Conservation (phyloP, 53 echinoderm and acorn worm genomes). For the Hippasteria phrygiana region DNA sequence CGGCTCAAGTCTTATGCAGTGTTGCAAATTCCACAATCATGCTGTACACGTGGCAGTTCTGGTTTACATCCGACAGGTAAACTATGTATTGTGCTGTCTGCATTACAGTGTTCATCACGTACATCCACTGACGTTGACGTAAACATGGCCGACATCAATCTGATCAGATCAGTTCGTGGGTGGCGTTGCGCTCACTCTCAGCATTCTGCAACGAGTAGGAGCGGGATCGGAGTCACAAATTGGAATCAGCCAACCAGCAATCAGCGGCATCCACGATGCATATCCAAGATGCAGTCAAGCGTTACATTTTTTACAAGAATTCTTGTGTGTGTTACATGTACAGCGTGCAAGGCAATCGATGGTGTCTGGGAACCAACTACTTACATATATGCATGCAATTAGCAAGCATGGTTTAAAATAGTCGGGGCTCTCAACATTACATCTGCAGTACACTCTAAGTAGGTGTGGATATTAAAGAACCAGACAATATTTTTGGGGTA, state of each 20-base stretch:
- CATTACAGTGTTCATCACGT: background rate
- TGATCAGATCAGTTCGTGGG: background rate
- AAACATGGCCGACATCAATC: background rate
- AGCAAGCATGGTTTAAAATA: slow-evolving; percentile 10
- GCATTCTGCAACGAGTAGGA: slow-evolving; percentile 64
- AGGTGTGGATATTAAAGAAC: too few relatives aligned
- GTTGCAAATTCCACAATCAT: too few relatives aligned
- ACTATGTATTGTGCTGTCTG: background rate
- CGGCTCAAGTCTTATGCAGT: too few relatives aligned
- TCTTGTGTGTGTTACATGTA: background rate
- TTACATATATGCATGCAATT: background rate
- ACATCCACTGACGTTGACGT: background rate
- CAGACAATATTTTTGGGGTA: too few relatives aligned
- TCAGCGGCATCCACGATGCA: background rate
- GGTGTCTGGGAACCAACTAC: background rate
- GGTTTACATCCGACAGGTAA: too few relatives aligned
- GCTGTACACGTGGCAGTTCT: too few relatives aligned
- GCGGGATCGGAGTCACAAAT: slow-evolving; percentile 50
- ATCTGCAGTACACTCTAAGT: too few relatives aligned
- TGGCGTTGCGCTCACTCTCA: background rate
- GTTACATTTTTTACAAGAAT: background rate
- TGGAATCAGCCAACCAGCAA: slow-evolving; percentile 22
- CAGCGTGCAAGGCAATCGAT: background rate
- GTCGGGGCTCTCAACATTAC: background rate
- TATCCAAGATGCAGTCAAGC: slow-evolving; percentile 27